Base-by-base conservation (phyloP, 2,888 invertebrate genomes). In the Empis livida region DNA sequence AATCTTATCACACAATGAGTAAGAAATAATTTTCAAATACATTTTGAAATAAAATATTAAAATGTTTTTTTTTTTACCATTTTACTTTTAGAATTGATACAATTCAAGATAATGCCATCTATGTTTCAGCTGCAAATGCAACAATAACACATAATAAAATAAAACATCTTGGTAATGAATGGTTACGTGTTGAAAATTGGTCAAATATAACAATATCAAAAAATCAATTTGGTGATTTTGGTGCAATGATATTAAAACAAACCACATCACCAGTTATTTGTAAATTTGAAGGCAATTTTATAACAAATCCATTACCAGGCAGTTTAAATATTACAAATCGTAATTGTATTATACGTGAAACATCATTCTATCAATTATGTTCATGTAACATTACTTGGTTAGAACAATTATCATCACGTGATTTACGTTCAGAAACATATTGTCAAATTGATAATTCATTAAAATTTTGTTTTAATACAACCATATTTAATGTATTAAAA, bases 11-110 rank as follows among this genome's bases (percentile, higher is more conserved):
- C 58, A 61, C 11, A 68, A 68, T 50, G 61, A 51, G 68, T 68
- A 56, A 61, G 60, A 57, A 35, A 35, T 5, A n/a, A n/a, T n/a
- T n/a, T n/a, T n/a, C n/a, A n/a, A n/a, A n/a, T n/a, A n/a, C n/a
- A n/a, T n/a, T n/a, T n/a, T n/a, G n/a, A n/a, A n/a, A n/a, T n/a
- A n/a, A n/a, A n/a, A n/a, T n/a, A n/a, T n/a, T n/a, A n/a, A n/a
- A n/a, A n/a, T n/a, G n/a, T n/a, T n/a, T n/a, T n/a, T n/a, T n/a
- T n/a, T n/a, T n/a, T n/a, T n/a, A n/a, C n/a, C n/a, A n/a, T n/a
- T n/a, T n/a, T n/a, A n/a, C n/a, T n/a, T n/a, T n/a, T 52, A 69
- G 69, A 46, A 62, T 70, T 43, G 56, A 62, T 9, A 57, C 51
- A 5, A 68, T 70, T 27, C 55, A 62, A 49, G 57, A 59, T 32